Conservation (phyloP, 2,113 vertebrate genomes). For the Orthonyx spaldingii region DNA sequence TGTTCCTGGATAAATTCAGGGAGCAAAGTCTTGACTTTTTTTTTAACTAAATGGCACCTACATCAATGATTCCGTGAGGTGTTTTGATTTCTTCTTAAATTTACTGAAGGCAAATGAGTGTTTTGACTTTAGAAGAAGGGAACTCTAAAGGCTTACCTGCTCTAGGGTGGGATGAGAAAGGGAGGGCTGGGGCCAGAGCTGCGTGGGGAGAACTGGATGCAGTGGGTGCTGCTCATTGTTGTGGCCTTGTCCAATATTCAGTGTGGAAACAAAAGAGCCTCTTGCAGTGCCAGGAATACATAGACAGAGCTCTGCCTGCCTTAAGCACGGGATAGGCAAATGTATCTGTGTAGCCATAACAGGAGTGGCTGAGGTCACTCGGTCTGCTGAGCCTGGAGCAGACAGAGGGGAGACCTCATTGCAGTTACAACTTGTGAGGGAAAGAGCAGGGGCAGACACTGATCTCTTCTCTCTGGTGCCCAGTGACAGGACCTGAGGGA, state of each 20-base stretch:
- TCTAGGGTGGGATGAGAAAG: not conserved
- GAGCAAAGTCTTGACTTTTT: not conserved
- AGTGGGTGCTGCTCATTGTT: not conserved
- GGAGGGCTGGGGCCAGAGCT: not conserved
- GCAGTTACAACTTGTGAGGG: rapidly evolving
- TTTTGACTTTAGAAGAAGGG: not conserved
- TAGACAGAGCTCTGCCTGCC: not conserved
- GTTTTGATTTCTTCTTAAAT: not conserved
- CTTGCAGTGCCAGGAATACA: rapidly evolving
- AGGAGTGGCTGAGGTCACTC: not conserved
- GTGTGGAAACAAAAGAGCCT: not conserved
- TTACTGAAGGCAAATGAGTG: not conserved
- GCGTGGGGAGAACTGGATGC: not conserved
- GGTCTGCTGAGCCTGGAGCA: not conserved
- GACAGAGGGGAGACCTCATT: not conserved
- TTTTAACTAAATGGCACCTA: not conserved
- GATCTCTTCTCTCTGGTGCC: not conserved
- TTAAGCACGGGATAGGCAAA: rapidly evolving
- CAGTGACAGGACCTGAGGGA: not conserved
- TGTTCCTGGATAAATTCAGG: not conserved
- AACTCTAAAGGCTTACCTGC: not conserved
- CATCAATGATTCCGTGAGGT: not conserved
- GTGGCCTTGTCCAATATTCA: rapidly evolving
- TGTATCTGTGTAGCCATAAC: rapidly evolving
- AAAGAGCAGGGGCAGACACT: not conserved